phyloP scores from a whole-genome alignment of 2,113 vertebrate species.

The Meriones unguiculatus region DNA sequence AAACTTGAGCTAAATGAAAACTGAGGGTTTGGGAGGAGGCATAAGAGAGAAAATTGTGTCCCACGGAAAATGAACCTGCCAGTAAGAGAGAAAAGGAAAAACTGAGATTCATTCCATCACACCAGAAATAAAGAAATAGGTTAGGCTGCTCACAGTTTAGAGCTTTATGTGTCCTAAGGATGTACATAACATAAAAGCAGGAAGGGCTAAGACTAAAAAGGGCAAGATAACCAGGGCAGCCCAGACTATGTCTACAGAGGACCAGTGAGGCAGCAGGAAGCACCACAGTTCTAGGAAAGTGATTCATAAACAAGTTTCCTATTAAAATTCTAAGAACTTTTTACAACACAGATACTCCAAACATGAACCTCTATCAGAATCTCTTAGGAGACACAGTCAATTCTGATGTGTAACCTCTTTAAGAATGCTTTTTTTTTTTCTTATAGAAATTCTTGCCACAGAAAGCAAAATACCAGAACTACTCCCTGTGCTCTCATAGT shows the following conservation, averaged over 20 bases:
- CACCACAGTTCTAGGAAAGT: not conserved
- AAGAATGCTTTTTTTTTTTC: not conserved
- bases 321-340: not conserved
- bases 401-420: not conserved
- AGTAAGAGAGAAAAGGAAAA: not conserved
- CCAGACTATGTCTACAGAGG: not conserved
- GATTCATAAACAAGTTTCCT: not conserved
- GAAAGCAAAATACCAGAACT: not conserved
- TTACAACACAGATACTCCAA: not conserved
- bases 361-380: not conserved
- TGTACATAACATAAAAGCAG: constrained; percentile 55
- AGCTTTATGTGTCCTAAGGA: not conserved
- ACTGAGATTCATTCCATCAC: not conserved
- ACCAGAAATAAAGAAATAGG: not conserved
- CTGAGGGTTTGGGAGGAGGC: not conserved
- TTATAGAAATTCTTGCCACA: not conserved
- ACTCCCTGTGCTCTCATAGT: not conserved
- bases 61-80: not conserved
- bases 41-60: not conserved
- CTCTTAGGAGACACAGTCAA: not conserved
- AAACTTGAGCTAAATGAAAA: not conserved
- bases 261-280: not conserved
- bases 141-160: not conserved
- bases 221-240: not conserved
- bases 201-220: constrained; percentile 4